Percentiles rank a stretch among this genome's conserved stretches.
These are phyloP conservation scores for Thysanoteuthis rhombus DNA, from an alignment of 2,888 invertebrate species.

Conservation along the genomic window DNA sequence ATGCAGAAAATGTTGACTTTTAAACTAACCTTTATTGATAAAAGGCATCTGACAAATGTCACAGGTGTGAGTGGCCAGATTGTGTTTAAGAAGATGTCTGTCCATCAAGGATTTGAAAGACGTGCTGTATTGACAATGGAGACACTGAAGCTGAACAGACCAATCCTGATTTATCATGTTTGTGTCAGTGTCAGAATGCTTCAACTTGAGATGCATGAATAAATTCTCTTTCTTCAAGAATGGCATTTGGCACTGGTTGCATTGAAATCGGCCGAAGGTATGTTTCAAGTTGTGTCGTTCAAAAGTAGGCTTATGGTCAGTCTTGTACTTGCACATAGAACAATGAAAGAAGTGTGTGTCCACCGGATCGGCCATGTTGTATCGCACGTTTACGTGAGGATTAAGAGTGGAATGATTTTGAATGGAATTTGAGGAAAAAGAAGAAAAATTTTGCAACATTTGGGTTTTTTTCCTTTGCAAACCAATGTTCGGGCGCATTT, in stretches of 20 bases:
- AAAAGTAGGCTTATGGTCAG: constrained; percentile 14
- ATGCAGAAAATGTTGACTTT: no score
- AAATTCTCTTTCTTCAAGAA: neutral
- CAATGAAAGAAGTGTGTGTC: neutral
- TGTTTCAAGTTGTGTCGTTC: neutral
- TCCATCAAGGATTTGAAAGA: neutral
- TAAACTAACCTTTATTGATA: constrained; percentile 19
- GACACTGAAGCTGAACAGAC: neutral
- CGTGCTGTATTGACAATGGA: neutral
- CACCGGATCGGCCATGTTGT: neutral
- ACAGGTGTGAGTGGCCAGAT: neutral
- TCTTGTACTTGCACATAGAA: neutral
- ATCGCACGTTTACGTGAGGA: neutral
- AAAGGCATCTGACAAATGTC: constrained; percentile 31
- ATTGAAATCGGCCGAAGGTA: neutral
- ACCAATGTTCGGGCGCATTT: neutral
- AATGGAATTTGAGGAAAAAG: neutral
- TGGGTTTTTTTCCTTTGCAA: neutral
- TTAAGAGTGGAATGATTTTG: neutral
- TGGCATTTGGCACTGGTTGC: constrained; percentile 21
- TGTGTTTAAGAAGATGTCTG: constrained; percentile 20
- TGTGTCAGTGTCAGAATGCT: neutral
- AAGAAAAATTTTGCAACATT: neutral
- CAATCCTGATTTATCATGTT: neutral
- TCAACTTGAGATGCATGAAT: neutral